Evolutionary conservation across 2,888 invertebrate genomes (phyloP), one percentile per base, ranked within the genome.

Genomic region (Drosophila tripunctata): DNA sequence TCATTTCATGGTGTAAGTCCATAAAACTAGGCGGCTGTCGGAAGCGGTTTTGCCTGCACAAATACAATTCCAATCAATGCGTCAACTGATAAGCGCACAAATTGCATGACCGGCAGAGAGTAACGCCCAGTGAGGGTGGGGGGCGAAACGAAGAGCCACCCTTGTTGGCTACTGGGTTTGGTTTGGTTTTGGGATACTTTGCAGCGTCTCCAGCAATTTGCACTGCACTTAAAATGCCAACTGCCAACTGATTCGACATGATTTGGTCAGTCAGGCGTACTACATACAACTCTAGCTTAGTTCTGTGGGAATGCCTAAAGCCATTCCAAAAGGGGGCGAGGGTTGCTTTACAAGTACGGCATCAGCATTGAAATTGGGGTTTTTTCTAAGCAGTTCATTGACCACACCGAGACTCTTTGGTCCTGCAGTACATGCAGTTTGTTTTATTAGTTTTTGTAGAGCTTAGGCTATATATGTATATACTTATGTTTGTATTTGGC

Each of bases 391-490:
- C 14, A 74, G 79, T 80, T 80, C 79, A 87, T 74, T 87, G 87
- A 87, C 87, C 79, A 76, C 31, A 24, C n/a, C n/a, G 12, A 17
- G 24, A 65, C 62, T 64, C 51, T 86, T 77, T 84, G 87, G 63
- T 63, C 40, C 85, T 38, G 50, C 55, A 21, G 10, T n/a, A 87
- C 87, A 87, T 87, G 85, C 85, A 78, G 85, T 80, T 84, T 80
- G 87, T 80, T 87, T 87, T 81, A 81, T 81, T 87, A 87, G 88
- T 87, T 81, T 87, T 69, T 62, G 70, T 57, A 41, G 19, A 45
- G 56, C 51, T 40, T 43, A 67, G 44, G 60, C 55, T 60, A 60
- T 62, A 52, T 78, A 68, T 75, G 52, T 66, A 56, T 60, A n/a
- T n/a, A n/a, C n/a, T n/a, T n/a, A 62, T 67, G 55, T 78, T 73